Evolutionary conservation across 2,888 invertebrate genomes (phyloP).

Genomic region (Metellina segmentata): DNA sequence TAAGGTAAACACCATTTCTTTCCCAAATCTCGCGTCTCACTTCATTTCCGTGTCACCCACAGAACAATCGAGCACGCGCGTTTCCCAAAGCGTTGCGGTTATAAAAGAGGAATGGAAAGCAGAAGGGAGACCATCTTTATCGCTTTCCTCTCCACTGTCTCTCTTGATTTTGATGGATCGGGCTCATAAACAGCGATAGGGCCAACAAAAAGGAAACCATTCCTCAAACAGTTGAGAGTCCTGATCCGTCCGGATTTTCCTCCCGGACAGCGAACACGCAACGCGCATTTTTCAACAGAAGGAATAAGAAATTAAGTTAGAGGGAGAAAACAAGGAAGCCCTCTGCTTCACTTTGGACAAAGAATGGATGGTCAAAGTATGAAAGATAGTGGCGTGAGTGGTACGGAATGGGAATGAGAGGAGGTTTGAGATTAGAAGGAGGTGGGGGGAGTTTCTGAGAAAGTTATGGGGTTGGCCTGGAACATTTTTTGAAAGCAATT

Average conservation of each 20-base stretch:
- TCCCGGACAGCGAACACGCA: not conserved
- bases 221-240: not conserved
- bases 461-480: too few relatives aligned
- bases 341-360: too few relatives aligned
- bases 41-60: not conserved
- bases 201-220: not conserved
- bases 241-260: not conserved
- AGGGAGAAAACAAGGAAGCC: not conserved
- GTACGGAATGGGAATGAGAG: too few relatives aligned
- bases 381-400: too few relatives aligned
- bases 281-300: conserved; percentile 8
- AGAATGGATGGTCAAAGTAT: too few relatives aligned
- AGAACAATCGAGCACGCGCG: not conserved
- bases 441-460: too few relatives aligned
- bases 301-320: not conserved
- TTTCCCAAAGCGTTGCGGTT: not conserved
- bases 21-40: too few relatives aligned
- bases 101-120: not conserved
- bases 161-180: conserved; percentile 4
- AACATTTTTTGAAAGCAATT: too few relatives aligned
- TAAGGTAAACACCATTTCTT: too few relatives aligned
- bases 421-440: too few relatives aligned
- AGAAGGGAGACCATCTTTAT: not conserved
- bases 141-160: not conserved
- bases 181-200: not conserved